These are phyloP conservation scores for Phenganax subtilis DNA, from an alignment of 92 coral and sea anemone genomes.

Conservation along the genomic window DNA sequence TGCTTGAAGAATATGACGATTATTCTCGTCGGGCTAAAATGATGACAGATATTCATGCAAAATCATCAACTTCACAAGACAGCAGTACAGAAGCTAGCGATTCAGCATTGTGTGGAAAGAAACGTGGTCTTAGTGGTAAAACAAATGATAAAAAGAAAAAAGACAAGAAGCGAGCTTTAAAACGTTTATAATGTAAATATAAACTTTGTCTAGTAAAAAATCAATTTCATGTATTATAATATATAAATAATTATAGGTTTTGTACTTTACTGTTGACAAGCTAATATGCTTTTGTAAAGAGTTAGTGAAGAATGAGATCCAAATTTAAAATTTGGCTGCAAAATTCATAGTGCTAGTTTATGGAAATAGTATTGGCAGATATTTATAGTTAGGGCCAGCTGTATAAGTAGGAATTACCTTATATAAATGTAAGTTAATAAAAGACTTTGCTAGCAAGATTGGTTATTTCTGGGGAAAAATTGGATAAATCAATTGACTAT, in stretches of 20 bases:
- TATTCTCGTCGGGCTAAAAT: constrained; percentile 88
- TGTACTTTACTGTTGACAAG: not conserved
- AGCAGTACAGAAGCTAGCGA: constrained; percentile 49
- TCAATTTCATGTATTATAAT: constrained; percentile 26
- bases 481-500: no score
- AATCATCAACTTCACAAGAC: constrained; percentile 51
- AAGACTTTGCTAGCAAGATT: no score
- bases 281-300: no score
- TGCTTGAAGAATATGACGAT: constrained; percentile 90
- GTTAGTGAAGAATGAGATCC: no score
- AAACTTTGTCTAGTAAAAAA: constrained; percentile 21
- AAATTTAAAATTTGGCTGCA: no score
- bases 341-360: no score
- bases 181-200: constrained; percentile 66
- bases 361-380: no score
- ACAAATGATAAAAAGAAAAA: constrained; percentile 91
- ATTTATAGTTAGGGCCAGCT: no score
- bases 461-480: no score
- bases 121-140: constrained; percentile 73
- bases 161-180: constrained; percentile 89
- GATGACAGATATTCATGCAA: constrained; percentile 96
- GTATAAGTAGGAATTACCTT: no score
- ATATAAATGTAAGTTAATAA: no score
- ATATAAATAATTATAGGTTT: not conserved
- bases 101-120: constrained; percentile 65